A percentile compares a stretch with the other conserved stretches of the same genome.
Evolutionary conservation across 2,797 vertebrate species (phyloP).

Genomic region (Melanotaenia boesemani): DNA sequence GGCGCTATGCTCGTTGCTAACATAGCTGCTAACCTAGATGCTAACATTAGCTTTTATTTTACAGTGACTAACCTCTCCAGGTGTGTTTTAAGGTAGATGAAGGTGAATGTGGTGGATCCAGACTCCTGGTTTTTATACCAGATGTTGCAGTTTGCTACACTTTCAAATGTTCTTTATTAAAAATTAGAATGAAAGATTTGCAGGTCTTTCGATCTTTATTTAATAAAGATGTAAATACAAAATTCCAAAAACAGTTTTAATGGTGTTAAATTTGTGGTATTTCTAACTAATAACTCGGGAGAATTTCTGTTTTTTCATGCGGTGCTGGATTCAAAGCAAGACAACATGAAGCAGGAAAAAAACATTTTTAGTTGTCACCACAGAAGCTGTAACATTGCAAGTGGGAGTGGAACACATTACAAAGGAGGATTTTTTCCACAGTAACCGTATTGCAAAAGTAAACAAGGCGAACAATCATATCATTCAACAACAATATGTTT

Average conservation of each 20-base stretch:
- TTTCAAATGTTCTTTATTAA: too few relatives aligned
- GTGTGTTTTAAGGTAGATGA: too few relatives aligned
- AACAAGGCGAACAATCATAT: conserved; percentile 75
- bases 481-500: conserved; percentile 76
- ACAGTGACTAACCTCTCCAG: too few relatives aligned
- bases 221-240: too few relatives aligned
- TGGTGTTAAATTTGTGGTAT: conserved; percentile 75
- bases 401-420: conserved; percentile 67
- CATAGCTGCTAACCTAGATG: too few relatives aligned
- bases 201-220: too few relatives aligned
- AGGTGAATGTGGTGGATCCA: too few relatives aligned
- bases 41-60: too few relatives aligned
- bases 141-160: too few relatives aligned
- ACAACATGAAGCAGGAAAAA: conserved; percentile 51
- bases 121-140: too few relatives aligned
- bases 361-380: conserved; percentile 54
- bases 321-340: conserved; percentile 47
- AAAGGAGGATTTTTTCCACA: conserved; percentile 68
- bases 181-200: too few relatives aligned
- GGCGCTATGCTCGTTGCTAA: too few relatives aligned
- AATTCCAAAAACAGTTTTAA: conserved; percentile 63
- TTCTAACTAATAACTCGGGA: conserved; percentile 61
- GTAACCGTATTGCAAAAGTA: conserved; percentile 76
- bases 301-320: conserved; percentile 11
- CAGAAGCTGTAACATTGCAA: conserved; percentile 58